Evolutionary conservation across 2,113 vertebrate genomes (phyloP).

Genomic region (Hydrochoerus hydrochaeris): DNA sequence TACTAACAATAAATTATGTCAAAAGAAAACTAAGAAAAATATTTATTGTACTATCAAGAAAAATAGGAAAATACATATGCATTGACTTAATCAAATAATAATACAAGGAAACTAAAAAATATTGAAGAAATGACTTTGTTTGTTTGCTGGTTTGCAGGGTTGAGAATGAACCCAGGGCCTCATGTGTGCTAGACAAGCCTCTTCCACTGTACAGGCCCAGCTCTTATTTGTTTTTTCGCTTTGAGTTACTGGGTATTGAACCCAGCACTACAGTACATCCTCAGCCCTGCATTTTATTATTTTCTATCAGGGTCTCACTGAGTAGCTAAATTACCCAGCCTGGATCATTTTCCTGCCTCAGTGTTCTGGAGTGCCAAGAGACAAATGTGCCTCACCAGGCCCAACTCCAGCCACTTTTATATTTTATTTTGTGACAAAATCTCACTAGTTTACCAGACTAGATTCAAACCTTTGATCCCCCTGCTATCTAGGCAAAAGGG

Average conservation of each 20-base stretch:
- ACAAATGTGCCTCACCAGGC: background rate
- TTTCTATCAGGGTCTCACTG: background rate
- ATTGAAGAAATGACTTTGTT: background rate
- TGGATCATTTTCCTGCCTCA: background rate
- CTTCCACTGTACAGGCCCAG: background rate
- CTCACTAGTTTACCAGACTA: background rate
- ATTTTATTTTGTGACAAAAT: background rate
- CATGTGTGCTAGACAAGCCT: background rate
- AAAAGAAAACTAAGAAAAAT: too few species aligned
- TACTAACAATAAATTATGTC: too few species aligned
- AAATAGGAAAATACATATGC: background rate
- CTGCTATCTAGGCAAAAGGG: background rate
- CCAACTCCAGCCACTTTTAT: background rate
- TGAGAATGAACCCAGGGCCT: background rate
- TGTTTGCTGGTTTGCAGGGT: background rate
- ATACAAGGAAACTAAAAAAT: background rate
- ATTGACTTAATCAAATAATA: background rate
- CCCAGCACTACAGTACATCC: background rate
- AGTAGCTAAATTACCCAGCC: background rate
- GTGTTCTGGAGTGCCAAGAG: background rate
- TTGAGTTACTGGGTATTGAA: background rate
- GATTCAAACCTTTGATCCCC: background rate
- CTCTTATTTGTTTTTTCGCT: background rate
- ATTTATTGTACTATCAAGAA: background rate
- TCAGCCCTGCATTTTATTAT: background rate